Percentiles rank a stretch among this genome's conserved stretches.
Conservation (phyloP, 2,797 vertebrate genomes). For the Acrossocheilus wenchowensis region DNA sequence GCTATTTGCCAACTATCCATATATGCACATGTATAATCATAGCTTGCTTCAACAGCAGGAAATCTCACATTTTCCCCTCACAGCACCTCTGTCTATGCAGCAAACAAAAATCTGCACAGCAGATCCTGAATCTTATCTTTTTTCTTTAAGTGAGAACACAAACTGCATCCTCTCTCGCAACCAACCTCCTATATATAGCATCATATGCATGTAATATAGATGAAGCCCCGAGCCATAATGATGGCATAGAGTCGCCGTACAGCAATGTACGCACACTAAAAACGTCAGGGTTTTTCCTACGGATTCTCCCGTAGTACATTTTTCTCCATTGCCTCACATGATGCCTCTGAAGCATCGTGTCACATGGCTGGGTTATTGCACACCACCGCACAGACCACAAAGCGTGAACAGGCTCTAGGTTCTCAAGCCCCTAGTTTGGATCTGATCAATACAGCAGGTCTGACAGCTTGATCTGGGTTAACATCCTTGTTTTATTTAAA, state of each 20-base stretch:
- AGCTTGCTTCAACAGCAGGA: not conserved
- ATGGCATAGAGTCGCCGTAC: not conserved
- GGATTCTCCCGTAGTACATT: not conserved
- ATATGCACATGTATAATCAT: not conserved
- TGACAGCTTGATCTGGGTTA: constrained; percentile 30
- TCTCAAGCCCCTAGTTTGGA: constrained; percentile 15
- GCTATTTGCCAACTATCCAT: not conserved
- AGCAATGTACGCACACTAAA: not conserved
- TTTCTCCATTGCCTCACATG: constrained; percentile 32
- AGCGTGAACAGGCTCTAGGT: constrained; percentile 9
- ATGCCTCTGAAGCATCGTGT: constrained; percentile 22
- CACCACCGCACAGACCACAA: constrained; percentile 37
- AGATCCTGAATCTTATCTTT: not conserved
- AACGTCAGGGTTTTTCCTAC: not conserved
- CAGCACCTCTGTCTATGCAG: not conserved
- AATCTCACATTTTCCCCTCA: not conserved
- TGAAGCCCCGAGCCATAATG: not conserved
- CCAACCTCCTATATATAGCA: not conserved
- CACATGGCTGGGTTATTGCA: constrained; percentile 38
- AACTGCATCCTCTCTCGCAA: not conserved
- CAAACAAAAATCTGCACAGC: not conserved
- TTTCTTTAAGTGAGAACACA: not conserved
- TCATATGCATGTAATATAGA: constrained; percentile 18
- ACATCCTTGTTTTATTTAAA: constrained; percentile 30
- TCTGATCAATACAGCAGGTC: constrained; percentile 27